Conservation (phyloP, 2,797 vertebrate species). For the Podargus strigoides region DNA sequence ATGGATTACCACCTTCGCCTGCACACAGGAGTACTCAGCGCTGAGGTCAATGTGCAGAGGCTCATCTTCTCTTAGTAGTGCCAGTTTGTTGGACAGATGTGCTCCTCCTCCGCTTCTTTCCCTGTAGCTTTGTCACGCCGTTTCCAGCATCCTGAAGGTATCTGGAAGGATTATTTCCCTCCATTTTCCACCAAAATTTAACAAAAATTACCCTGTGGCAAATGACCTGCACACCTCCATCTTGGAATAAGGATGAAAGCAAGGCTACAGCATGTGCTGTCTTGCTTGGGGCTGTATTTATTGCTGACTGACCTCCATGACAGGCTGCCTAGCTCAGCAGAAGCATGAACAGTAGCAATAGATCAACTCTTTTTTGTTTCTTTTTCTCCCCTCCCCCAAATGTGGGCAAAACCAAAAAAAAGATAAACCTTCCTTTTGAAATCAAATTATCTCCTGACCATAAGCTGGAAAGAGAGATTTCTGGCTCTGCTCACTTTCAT, state of each 20-base stretch:
- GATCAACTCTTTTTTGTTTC: background rate
- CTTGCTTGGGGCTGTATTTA: background rate
- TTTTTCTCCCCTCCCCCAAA: too few species aligned
- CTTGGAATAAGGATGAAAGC: background rate
- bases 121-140: accelerated
- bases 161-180: background rate
- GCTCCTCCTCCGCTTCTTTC: background rate
- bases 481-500: background rate
- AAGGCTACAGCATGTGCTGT: background rate
- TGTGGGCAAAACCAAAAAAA: background rate
- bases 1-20: constrained; percentile 12
- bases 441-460: background rate
- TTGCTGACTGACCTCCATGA: background rate
- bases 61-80: background rate
- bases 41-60: background rate
- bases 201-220: background rate
- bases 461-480: background rate
- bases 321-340: constrained; percentile 16
- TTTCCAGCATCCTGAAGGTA: constrained; percentile 1
- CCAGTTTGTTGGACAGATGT: background rate
- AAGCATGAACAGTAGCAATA: background rate
- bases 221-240: background rate
- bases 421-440: background rate
- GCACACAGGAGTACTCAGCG: background rate
- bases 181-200: background rate